Base-by-base conservation (phyloP, 2,113 vertebrate genomes). In the Desmodus rotundus region DNA sequence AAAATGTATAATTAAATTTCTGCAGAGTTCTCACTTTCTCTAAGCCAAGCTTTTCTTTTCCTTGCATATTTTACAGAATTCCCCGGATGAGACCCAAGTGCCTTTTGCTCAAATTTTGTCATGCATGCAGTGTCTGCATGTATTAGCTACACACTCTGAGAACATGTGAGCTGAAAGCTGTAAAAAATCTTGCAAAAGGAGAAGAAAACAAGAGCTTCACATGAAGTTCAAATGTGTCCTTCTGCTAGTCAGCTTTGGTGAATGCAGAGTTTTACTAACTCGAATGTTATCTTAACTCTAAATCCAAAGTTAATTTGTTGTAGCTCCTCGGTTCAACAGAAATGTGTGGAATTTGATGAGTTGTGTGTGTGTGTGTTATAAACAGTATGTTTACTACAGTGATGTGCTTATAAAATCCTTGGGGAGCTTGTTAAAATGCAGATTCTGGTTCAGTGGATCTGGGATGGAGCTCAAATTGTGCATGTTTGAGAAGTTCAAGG, bases 1-100 rank as follows among this genome's bases (percentile, higher is more conserved):
- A 97, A 56, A 96, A 91, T 19, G 11, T 95, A 33, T 87, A 76
- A 93, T 96, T 94, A 93, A 87, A 91, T 95, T 91, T 94, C 74
- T 56, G 7, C 65, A 72, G 94, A 22, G 26, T 91, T 89, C 50
- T 83, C 86, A 20, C n/a, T 70, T 93, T 95, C 31, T 70, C 26
- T 47, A 91, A 93, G 43, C 13, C 26, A 33, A 19, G 24, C 38
- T 83, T 94, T 70, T 33, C 31, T 56, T 95, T 89, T 45, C 4
- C 24, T 96, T 87, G 31, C 20, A 22, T 91, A 70, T 76, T 84
- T 93, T 86, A 77, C 9, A 80, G 45, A 94, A 93, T 96, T 86
- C 73, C 9, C 63, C 54, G n/a, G 61, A 74, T 74, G 43, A 93
- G 61, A 67, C 61, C 77, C 63, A 47, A 91, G 31, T 58, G n/a